phyloP scores from a whole-genome alignment of 1,140 invertebrate species.

The Papilio glaucus region DNA sequence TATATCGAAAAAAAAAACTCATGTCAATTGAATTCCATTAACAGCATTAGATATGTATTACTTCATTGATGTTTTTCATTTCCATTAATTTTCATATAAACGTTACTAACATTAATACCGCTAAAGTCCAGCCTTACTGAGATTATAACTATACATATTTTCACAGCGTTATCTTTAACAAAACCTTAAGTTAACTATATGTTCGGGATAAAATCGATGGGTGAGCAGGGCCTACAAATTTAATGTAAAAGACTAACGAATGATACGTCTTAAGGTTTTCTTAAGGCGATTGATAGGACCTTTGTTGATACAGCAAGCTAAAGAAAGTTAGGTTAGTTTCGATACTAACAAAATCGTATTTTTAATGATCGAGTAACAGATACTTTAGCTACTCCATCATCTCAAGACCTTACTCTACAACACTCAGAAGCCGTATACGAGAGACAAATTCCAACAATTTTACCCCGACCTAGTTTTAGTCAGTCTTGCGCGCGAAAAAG shows the following conservation, averaged over 20 bases:
- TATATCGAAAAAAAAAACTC: neutral
- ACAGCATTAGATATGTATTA: neutral
- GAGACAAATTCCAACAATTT: neutral
- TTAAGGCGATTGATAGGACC: too few relatives aligned
- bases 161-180: too few relatives aligned
- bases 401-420: neutral
- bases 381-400: neutral
- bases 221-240: too few relatives aligned
- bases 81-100: too few relatives aligned
- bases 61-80: neutral
- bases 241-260: too few relatives aligned
- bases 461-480: neutral
- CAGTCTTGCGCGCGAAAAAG: neutral
- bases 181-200: too few relatives aligned
- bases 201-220: too few relatives aligned
- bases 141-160: too few relatives aligned
- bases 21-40: neutral
- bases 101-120: too few relatives aligned
- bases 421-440: neutral
- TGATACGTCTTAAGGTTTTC: too few relatives aligned
- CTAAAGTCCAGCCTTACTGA: too few relatives aligned
- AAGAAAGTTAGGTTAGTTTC: neutral
- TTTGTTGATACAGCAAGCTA: too few relatives aligned
- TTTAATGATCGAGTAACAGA: neutral
- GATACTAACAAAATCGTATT: neutral